Conservation (phyloP, 2,888 invertebrate species). For the Dexiosoma caninum region DNA sequence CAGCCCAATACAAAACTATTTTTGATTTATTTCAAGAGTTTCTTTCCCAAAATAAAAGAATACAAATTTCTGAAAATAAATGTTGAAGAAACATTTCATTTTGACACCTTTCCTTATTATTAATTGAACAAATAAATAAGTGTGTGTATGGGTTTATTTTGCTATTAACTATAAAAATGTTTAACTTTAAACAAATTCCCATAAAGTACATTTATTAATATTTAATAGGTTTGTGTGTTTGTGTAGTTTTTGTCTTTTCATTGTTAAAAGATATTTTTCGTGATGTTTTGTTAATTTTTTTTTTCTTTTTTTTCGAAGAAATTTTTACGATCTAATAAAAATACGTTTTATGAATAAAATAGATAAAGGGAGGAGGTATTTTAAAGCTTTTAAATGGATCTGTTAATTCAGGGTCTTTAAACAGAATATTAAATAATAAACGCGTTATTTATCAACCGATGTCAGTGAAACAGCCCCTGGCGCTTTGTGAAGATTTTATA, state of each 20-base stretch:
- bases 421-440: constrained; percentile 10
- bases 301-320: not conserved
- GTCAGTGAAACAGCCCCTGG: constrained; percentile 12
- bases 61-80: not conserved
- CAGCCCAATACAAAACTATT: not conserved
- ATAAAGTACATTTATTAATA: constrained; percentile 49
- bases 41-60: not conserved
- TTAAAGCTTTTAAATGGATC: constrained; percentile 10
- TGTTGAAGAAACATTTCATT: constrained; percentile 2
- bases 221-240: constrained; percentile 32
- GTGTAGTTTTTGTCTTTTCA: constrained; percentile 21
- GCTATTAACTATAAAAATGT: constrained; percentile 28
- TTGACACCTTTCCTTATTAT: constrained; percentile 22
- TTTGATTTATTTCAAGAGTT: constrained; percentile 1
- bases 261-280: not conserved
- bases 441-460: not conserved
- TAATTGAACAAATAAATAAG: not conserved
- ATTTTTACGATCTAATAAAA: constrained; percentile 49
- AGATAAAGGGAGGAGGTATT: constrained; percentile 5
- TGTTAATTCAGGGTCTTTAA: constrained; percentile 52
- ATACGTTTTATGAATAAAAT: not conserved
- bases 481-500: constrained; percentile 36
- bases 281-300: not conserved
- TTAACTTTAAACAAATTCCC: constrained; percentile 24
- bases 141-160: constrained; percentile 20